Base-by-base conservation (phyloP, 2,797 vertebrate genomes). In the Poeciliopsis gracilis region DNA sequence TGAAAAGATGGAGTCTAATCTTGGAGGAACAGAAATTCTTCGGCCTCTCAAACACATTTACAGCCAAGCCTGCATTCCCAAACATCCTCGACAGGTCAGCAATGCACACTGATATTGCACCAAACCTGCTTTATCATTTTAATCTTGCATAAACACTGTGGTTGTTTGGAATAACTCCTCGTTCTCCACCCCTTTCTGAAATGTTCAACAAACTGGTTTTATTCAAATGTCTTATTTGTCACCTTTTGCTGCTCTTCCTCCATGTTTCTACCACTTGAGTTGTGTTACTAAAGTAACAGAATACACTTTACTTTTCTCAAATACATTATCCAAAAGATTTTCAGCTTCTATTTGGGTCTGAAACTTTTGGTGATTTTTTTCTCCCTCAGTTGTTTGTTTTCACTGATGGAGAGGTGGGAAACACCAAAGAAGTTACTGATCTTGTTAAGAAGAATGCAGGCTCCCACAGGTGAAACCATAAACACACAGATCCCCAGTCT, bases 401-500 rank as follows among this genome's bases (percentile, higher is more conserved):
- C 33, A 96, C 96, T 71, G 96, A 96, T 15, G 95, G 95, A 70
- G 94, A 95, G 84, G 95, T 96, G 57, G 23, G 0, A 1, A 91
- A 96, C 84, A 96, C 95, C 18, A 94, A 92, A 77, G 78, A 87
- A 16, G 90, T 96, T 23, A 86, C 94, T 1, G 33, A 79, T 45
- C 90, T 96, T 83, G 96, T 95, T 70, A 93, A 77, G 84, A 88
- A 46, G 72, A 90, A 96, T 81, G 72, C 82, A 57, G 59, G 46
- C 38, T 91, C 85, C 51, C 95, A 96, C 93, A 95, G 96, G 96
- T 97, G 53, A 86, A 80, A 74, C 3, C 10, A 75, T 36, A 61
- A 30, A 38, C 25, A 33, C 61, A 55, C n/a, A 46, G n/a, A 12
- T 36, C 43, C 1, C 33, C 9, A 53, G 61, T 46, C 28, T 46